Percentiles rank a stretch among this genome's conserved stretches.
Evolutionary conservation across 2,888 invertebrate genomes (phyloP).

Genomic region (Mythimna lalbum): DNA sequence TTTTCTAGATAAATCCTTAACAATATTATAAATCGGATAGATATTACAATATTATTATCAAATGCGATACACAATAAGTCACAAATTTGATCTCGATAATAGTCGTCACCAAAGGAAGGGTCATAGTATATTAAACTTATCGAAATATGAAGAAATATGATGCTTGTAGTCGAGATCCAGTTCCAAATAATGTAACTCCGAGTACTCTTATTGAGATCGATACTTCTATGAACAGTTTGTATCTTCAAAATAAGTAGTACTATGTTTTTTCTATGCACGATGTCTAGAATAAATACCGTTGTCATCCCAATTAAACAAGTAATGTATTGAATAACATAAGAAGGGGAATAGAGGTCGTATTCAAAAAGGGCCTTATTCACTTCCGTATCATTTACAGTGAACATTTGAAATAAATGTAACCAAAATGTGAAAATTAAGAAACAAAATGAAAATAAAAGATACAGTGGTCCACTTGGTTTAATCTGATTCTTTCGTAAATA

Average conservation of each 20-base stretch:
- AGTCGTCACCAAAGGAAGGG: neutral
- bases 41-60: conserved; percentile 6
- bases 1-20: conserved; percentile 15
- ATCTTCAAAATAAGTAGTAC: neutral
- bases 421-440: neutral
- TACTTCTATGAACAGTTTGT: neutral
- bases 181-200: neutral
- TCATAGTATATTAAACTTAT: neutral
- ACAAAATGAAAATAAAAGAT: conserved; percentile 13
- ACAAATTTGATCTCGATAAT: neutral
- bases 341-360: conserved; percentile 3
- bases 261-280: neutral
- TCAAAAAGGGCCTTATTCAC: conserved; percentile 6
- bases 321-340: neutral
- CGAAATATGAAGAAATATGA: neutral
- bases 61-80: neutral
- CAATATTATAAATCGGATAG: conserved; percentile 14
- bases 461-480: conserved; percentile 3
- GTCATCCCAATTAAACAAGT: neutral
- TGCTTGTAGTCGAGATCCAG: neutral
- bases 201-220: neutral
- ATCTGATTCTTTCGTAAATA: conserved; percentile 5
- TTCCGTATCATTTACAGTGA: neutral
- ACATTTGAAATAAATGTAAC: neutral
- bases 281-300: neutral